Conservation (phyloP, 2,888 invertebrate species). For the Macroteleia sp. region DNA sequence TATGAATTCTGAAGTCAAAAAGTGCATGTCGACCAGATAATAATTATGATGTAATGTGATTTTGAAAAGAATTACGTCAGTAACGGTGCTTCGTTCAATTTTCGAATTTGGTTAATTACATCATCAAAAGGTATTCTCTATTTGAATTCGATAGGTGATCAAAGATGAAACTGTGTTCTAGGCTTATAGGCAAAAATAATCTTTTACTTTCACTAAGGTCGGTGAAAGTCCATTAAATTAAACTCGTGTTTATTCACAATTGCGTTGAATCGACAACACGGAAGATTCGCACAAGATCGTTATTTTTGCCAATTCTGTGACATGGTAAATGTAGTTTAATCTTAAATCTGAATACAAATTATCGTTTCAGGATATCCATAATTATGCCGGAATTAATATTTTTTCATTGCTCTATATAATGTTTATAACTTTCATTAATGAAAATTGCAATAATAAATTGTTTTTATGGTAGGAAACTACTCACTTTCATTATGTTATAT, state of each 20-base stretch:
- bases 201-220: constrained; percentile 62
- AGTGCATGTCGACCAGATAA: too few relatives aligned
- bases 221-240: constrained; percentile 57
- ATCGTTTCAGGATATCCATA: neutral
- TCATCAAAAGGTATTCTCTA: constrained; percentile 26
- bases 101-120: too few relatives aligned
- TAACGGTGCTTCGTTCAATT: too few relatives aligned
- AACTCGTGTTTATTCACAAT: constrained; percentile 46
- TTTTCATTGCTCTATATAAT: too few relatives aligned
- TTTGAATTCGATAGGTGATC: constrained; percentile 53
- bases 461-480: too few relatives aligned
- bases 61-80: too few relatives aligned
- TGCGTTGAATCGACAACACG: constrained; percentile 43
- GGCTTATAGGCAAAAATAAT: constrained; percentile 51
- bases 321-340: constrained; percentile 4
- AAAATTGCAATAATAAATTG: too few relatives aligned
- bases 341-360: constrained; percentile 11
- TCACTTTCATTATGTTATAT: too few relatives aligned
- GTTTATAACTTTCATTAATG: too few relatives aligned
- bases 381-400: constrained; percentile 9
- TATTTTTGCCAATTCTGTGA: constrained; percentile 19
- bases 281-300: constrained; percentile 52
- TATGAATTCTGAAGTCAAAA: too few relatives aligned
- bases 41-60: too few relatives aligned
- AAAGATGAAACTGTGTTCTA: constrained; percentile 31